Percentiles rank a stretch among this genome's conserved stretches.
These are phyloP conservation scores for Epinotia bilunana DNA, from an alignment of 2,888 invertebrate genomes.

Conservation along the genomic window DNA sequence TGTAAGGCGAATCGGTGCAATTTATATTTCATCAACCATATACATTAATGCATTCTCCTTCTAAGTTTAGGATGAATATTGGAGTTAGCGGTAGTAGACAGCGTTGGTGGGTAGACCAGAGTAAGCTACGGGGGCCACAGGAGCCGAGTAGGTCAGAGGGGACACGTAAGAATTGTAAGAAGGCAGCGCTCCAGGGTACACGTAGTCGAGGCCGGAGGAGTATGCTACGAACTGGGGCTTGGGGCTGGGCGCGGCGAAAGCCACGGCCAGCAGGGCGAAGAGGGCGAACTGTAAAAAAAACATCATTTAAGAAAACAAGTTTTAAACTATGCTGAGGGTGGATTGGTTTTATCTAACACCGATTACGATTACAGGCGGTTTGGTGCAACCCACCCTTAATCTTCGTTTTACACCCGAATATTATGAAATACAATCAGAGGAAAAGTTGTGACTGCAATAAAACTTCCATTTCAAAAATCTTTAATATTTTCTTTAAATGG, in stretches of 20 bases:
- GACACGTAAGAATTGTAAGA: constrained; percentile 58
- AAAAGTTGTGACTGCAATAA: too few relatives aligned
- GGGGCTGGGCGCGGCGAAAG: constrained; percentile 75
- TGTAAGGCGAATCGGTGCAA: too few relatives aligned
- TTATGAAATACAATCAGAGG: not conserved
- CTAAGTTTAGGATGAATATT: not conserved
- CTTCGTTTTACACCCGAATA: not conserved
- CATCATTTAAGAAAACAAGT: not conserved
- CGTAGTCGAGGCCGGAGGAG: constrained; percentile 64
- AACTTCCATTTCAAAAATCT: too few relatives aligned
- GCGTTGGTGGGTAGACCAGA: constrained; percentile 56
- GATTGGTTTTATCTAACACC: too few relatives aligned
- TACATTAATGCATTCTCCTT: not conserved
- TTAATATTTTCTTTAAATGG: too few relatives aligned
- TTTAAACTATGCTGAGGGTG: not conserved
- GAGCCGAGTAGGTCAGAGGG: constrained; percentile 48
- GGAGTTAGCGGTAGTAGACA: constrained; percentile 55
- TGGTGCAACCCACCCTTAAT: too few relatives aligned
- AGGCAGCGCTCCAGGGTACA: constrained; percentile 61
- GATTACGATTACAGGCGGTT: too few relatives aligned
- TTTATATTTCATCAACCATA: too few relatives aligned
- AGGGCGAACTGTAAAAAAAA: constrained; percentile 72
- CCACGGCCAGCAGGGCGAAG: constrained; percentile 79
- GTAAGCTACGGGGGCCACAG: constrained; percentile 61
- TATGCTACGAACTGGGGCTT: constrained; percentile 63